Evolutionary conservation across 2,888 invertebrate species (phyloP).

Genomic region (Eurytoma adleriae): DNA sequence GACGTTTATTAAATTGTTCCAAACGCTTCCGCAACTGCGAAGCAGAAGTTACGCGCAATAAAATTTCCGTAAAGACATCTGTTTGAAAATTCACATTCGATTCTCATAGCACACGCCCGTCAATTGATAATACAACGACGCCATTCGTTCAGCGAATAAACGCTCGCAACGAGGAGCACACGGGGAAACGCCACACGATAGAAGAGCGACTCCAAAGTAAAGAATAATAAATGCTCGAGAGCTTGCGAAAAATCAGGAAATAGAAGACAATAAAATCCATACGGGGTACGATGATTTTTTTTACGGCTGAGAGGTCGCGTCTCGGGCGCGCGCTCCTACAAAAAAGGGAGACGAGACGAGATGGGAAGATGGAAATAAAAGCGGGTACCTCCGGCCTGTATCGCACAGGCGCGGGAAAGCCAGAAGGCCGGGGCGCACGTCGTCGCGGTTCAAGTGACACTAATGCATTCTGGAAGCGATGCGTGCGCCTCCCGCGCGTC

Average conservation of each 20-base stretch:
- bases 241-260: conserved; percentile 47
- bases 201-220: conserved; percentile 26
- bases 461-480: conserved; percentile 60
- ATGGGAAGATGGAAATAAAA: conserved; percentile 20
- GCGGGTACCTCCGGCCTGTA: not conserved
- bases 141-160: not conserved
- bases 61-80: conserved; percentile 42
- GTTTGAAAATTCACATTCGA: conserved; percentile 36
- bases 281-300: conserved; percentile 46
- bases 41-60: not conserved
- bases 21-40: no score
- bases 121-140: conserved; percentile 44
- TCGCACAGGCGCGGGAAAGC: conserved; percentile 11
- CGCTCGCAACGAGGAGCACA: not conserved
- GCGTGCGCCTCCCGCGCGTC: conserved; percentile 27
- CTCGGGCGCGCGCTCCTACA: not conserved
- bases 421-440: not conserved
- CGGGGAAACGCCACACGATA: not conserved
- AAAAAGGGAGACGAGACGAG: conserved; percentile 10
- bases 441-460: conserved; percentile 54
- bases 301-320: conserved; percentile 44
- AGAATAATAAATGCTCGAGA: conserved; percentile 39
- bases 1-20: no score
- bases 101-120: conserved; percentile 14
- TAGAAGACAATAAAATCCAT: conserved; percentile 49